phyloP scores from a whole-genome alignment of 2,888 invertebrate genomes.

The Pheosia gnoma region DNA sequence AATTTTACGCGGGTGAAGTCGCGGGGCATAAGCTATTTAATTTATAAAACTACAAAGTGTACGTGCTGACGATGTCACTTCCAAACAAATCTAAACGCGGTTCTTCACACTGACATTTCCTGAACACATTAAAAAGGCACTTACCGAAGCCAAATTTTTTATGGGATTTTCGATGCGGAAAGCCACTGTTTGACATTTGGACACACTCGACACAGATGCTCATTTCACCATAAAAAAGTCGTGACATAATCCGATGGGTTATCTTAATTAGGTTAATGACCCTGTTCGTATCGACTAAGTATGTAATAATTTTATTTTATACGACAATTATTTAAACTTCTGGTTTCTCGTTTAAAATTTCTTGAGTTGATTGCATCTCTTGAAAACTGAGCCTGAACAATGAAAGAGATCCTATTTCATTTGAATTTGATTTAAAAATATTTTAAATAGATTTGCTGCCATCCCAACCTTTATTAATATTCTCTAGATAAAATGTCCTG shows the following conservation, averaged over 20 bases:
- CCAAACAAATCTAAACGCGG: background rate
- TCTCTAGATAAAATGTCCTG: too few relatives aligned
- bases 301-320: background rate
- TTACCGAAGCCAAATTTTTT: constrained; percentile 30
- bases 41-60: too few relatives aligned
- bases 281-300: constrained; percentile 9
- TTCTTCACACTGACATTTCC: constrained; percentile 29
- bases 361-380: too few relatives aligned
- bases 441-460: background rate
- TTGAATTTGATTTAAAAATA: too few relatives aligned
- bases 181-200: constrained; percentile 34
- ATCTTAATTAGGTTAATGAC: constrained; percentile 6
- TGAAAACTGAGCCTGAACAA: background rate
- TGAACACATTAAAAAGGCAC: constrained; percentile 39
- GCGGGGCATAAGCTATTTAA: too few relatives aligned
- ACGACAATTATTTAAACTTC: too few relatives aligned
- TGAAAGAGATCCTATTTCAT: background rate
- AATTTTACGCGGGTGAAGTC: too few relatives aligned
- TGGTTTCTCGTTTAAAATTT: too few relatives aligned
- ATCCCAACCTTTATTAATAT: background rate
- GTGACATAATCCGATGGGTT: constrained; percentile 4
- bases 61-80: background rate
- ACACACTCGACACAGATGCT: constrained; percentile 22
- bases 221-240: constrained; percentile 31
- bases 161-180: constrained; percentile 23